Evolutionary conservation across 2,888 invertebrate genomes (phyloP).

Genomic region (Lasioglossum malachurum): DNA sequence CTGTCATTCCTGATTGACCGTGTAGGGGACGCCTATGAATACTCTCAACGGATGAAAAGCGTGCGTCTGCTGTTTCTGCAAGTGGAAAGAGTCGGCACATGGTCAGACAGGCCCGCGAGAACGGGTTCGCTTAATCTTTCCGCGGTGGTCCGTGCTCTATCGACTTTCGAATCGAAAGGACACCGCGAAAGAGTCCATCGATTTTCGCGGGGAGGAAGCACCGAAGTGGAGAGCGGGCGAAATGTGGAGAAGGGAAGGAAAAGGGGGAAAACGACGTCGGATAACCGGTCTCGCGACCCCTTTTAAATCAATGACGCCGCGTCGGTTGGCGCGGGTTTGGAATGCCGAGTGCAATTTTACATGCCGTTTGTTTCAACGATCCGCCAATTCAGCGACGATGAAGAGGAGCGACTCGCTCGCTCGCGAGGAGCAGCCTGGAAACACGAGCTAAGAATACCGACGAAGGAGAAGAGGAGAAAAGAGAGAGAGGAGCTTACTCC

Average conservation of each 20-base stretch:
- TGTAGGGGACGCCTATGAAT: too few species aligned
- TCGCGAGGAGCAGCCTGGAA: constrained; percentile 3
- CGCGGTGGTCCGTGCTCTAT: neutral
- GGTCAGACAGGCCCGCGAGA: neutral
- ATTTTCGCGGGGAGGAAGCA: neutral
- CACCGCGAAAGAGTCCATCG: neutral
- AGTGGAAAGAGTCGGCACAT: neutral
- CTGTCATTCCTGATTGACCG: too few species aligned
- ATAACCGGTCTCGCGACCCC: constrained; percentile 15
- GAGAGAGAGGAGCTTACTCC: constrained; percentile 65
- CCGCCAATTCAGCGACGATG: constrained; percentile 44
- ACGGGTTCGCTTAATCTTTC: neutral
- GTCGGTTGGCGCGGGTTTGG: constrained; percentile 1
- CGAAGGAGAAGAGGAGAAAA: neutral
- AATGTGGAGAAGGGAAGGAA: neutral
- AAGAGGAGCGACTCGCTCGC: constrained; percentile 14
- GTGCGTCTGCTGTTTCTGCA: too few species aligned
- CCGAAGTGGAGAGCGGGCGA: neutral
- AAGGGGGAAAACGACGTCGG: constrained; percentile 1
- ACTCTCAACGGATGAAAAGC: too few species aligned
- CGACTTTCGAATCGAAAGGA: neutral
- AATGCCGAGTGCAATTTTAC: constrained; percentile 42
- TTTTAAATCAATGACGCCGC: constrained; percentile 31
- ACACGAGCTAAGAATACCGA: constrained; percentile 6
- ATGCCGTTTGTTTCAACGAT: constrained; percentile 55